phyloP scores from a whole-genome alignment of 2,113 vertebrate genomes.

The Dolichotis patagonum region DNA sequence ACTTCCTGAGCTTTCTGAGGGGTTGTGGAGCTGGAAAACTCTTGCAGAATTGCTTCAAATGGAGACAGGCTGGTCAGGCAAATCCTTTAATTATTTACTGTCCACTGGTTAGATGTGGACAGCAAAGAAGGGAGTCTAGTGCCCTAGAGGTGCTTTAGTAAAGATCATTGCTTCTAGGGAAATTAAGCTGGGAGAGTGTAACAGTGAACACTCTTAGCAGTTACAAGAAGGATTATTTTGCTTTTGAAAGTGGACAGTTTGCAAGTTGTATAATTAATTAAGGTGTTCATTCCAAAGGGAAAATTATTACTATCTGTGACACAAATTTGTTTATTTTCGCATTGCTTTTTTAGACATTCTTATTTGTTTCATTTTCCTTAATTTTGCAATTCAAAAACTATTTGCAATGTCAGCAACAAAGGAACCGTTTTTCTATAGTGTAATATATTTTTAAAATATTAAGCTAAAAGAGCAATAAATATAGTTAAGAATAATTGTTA shows the following conservation, averaged over 20 bases:
- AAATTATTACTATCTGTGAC: background rate
- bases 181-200: background rate
- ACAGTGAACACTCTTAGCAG: background rate
- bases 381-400: background rate
- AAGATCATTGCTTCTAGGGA: background rate
- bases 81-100: background rate
- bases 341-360: background rate
- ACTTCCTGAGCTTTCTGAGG: background rate
- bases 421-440: background rate
- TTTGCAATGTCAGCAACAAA: background rate
- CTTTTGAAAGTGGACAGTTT: background rate
- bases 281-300: background rate
- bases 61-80: background rate
- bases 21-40: background rate
- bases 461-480: background rate
- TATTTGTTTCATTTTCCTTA: background rate
- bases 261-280: background rate
- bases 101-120: accelerated
- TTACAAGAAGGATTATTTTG: background rate
- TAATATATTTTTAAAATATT: background rate
- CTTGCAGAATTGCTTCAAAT: background rate
- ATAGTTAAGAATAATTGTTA: background rate
- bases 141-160: background rate
- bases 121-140: background rate
- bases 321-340: background rate